Evolutionary conservation across 2,797 vertebrate species (phyloP), one percentile per base, ranked within the genome.

Genomic region (Hydrolagus colliei): DNA sequence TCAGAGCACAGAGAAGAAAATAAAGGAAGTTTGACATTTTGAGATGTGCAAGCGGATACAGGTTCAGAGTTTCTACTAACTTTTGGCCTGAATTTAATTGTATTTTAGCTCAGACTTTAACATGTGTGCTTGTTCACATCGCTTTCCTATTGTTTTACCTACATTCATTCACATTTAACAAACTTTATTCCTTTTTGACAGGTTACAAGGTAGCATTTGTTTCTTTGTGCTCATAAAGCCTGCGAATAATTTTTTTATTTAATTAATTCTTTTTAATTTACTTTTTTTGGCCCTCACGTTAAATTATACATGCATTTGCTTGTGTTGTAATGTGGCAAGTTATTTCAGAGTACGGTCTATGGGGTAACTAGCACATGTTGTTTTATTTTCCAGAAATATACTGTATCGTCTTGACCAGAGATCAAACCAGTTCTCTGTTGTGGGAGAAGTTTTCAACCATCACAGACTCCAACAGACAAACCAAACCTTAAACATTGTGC

Each of bases 351-450:
- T 32, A 80, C 67, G 63, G 9, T 72, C 41, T 86, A 16, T 84
- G 63, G 62, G 32, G 27, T 59, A 62, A 86, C 72, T 73, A 16
- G 4, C 41, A 73, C 73, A 9, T 62, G 8, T 86, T 87, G 91
- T 92, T 87, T 86, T 89, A 63, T 88, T 61, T 86, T 88, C 52
- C 84, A 98, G 97, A 93, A 98, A 98, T 89, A 94, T 98, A 88
- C 91, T 99, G 68, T 98, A 97, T 91, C 94, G 93, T 87, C 90
- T 97, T 85, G 95, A 95, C 89, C 93, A 92, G 87, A 93, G 91
- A 89, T 92, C 90, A 27, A 89, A 90, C 72, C 92, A 91, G 87
- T 97, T 99, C 88, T 96, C 97, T 86, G 90, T 96, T 73, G 91
- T 98, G 86, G 91, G 91, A 87, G 94, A 96, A 87, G 93, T 94